Evolutionary conservation across 2,797 vertebrate genomes (phyloP), one percentile per base, ranked within the genome.

Genomic region (Cynodonichthys magdalenae): DNA sequence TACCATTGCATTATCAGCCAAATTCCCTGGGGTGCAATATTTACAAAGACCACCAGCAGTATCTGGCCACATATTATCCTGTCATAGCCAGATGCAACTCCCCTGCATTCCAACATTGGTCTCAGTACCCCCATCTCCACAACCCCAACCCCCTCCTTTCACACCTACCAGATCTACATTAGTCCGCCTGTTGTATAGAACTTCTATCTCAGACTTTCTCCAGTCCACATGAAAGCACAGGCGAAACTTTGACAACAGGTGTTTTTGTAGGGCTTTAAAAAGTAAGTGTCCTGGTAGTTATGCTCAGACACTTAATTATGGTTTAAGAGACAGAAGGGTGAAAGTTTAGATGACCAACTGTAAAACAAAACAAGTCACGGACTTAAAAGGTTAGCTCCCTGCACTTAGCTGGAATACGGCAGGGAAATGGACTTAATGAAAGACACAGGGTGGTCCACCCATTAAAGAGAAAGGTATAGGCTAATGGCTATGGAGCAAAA

Each of bases 231-330:
- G 52, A 71, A 45, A 73, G 59, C 63, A 62, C 84, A 89, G 89
- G 87, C 89, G 79, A 89, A 85, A 82, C 77, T 59, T 72, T 46
- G 14, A 68, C 83, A 86, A 82, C 89, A 89, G 85, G 88, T 91
- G 87, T 67, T 89, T 92, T 91, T 88, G 92, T 73, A 80, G 75
- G 74, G 64, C 81, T 91, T 90, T 87, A 86, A 88, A 87, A 61
- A 59, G 74, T 67, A 90, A 79, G 77, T 85, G 80, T 89, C 77
- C 73, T 80, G 70, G 63, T 87, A 88, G 92, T 90, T 88, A 82
- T 42, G 48, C 75, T 79, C 65, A 74, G 84, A 83, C 85, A 86
- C 88, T 85, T 86, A 76, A 89, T 88, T 89, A 92, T 85, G 80
- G 82, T 92, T 93, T 91, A 92, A 88, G 86, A 81, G 85, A 82